These are phyloP conservation scores for Agonopterix arenella DNA, from an alignment of 2,888 invertebrate species.

Conservation along the genomic window DNA sequence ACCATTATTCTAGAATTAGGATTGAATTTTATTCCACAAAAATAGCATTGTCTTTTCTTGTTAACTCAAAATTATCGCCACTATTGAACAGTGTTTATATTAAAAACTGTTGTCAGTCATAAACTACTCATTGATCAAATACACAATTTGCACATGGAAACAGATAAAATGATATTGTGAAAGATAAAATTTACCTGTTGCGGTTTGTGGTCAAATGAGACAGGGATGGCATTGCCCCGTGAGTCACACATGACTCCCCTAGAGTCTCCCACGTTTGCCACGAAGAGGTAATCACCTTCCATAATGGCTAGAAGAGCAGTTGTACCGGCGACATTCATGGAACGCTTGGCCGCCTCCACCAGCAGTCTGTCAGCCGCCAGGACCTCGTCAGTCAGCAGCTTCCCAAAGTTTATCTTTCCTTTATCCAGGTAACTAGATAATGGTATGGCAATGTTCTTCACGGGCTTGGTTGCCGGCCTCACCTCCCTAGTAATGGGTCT, in stretches of 20 bases:
- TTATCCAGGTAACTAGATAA: constrained; percentile 82
- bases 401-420: constrained; percentile 87
- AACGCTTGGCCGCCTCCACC: constrained; percentile 89
- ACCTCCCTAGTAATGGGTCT: constrained; percentile 79
- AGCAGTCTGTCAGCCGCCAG: constrained; percentile 88
- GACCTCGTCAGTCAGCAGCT: constrained; percentile 91
- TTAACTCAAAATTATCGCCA: too few species aligned
- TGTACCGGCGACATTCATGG: constrained; percentile 88
- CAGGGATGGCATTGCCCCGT: constrained; percentile 91
- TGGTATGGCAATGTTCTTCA: constrained; percentile 67
- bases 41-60: too few species aligned
- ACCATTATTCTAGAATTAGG: too few species aligned
- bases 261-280: constrained; percentile 98
- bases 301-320: constrained; percentile 94
- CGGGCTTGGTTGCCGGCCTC: constrained; percentile 59
- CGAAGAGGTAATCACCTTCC: constrained; percentile 87
- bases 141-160: background rate
- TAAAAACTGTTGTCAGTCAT: too few species aligned
- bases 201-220: constrained; percentile 98
- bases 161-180: background rate
- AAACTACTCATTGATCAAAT: too few species aligned
- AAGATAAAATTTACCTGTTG: constrained; percentile 82
- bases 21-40: too few species aligned
- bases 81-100: too few species aligned
- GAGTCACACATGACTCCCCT: constrained; percentile 96